A percentile compares a stretch with the other conserved stretches of the same genome.
Conservation (phyloP, 1,140 invertebrate genomes). For the Orchestia grillus region DNA sequence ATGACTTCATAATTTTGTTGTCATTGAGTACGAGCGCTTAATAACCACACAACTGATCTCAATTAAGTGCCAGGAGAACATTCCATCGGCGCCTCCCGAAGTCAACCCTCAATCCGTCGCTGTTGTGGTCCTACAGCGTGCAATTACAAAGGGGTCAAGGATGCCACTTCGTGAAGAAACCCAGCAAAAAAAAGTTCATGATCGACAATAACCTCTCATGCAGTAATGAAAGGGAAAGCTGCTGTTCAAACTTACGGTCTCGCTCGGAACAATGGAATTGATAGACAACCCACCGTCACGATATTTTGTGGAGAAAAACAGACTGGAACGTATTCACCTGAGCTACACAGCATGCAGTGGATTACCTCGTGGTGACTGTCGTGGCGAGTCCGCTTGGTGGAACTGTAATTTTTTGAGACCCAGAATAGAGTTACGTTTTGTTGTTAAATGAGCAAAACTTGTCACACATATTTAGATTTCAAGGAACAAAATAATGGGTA, state of each 20-base stretch:
- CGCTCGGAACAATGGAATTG: background rate
- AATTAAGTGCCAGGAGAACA: background rate
- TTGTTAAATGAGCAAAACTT: too few relatives aligned
- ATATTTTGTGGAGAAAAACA: background rate
- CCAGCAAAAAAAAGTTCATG: background rate
- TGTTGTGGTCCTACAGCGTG: background rate
- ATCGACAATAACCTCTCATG: background rate
- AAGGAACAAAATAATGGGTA: too few relatives aligned
- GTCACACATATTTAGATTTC: too few relatives aligned
- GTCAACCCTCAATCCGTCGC: background rate
- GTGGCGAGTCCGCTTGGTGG: background rate
- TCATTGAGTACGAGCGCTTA: background rate
- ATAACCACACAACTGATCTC: background rate
- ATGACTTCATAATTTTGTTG: background rate
- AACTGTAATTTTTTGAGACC: too few relatives aligned
- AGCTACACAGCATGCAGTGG: background rate
- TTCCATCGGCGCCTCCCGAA: background rate
- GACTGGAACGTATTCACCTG: background rate
- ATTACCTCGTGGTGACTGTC: background rate
- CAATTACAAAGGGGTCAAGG: background rate
- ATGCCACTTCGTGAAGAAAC: background rate
- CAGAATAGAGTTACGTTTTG: too few relatives aligned
- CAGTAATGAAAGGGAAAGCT: background rate
- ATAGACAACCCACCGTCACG: background rate
- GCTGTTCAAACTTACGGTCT: background rate